Conservation (phyloP, 1,140 invertebrate species). For the Limonius californicus region DNA sequence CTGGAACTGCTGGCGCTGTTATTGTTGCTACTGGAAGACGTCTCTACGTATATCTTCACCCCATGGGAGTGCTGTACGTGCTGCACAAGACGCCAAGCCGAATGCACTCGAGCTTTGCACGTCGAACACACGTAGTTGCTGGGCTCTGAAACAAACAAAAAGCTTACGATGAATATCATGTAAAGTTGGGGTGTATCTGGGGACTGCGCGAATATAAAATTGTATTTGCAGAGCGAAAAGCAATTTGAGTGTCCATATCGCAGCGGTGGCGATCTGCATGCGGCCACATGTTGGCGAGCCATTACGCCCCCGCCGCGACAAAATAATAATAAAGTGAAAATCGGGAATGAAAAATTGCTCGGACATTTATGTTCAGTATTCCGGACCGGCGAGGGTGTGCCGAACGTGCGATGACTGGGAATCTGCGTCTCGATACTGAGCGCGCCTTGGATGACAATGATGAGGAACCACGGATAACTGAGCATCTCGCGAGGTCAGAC, state of each 20-base stretch:
- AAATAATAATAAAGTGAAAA: constrained; percentile 47
- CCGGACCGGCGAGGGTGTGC: constrained; percentile 36
- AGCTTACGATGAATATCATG: background rate
- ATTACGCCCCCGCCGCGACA: constrained; percentile 38
- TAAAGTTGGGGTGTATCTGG: background rate
- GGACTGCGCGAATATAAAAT: background rate
- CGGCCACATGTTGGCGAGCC: constrained; percentile 41
- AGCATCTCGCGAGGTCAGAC: constrained; percentile 31
- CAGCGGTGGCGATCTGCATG: constrained; percentile 36
- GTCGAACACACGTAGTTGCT: constrained; percentile 91
- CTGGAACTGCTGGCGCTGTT: constrained; percentile 55
- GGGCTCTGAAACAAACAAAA: constrained; percentile 78
- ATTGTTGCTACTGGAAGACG: constrained; percentile 42
- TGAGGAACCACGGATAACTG: constrained; percentile 35
- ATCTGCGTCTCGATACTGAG: constrained; percentile 13
- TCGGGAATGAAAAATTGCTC: constrained; percentile 47
- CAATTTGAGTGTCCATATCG: constrained; percentile 32
- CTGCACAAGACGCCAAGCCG: constrained; percentile 91
- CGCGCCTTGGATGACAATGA: constrained; percentile 20
- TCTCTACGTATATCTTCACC: constrained; percentile 85
- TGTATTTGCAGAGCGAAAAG: constrained; percentile 16
- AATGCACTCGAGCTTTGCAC: constrained; percentile 83
- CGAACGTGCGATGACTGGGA: constrained; percentile 38
- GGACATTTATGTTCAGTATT: constrained; percentile 44
- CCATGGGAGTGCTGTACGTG: constrained; percentile 93